Evolutionary conservation across 1,140 invertebrate genomes (phyloP).

Genomic region (Brachionus manjavacas): DNA sequence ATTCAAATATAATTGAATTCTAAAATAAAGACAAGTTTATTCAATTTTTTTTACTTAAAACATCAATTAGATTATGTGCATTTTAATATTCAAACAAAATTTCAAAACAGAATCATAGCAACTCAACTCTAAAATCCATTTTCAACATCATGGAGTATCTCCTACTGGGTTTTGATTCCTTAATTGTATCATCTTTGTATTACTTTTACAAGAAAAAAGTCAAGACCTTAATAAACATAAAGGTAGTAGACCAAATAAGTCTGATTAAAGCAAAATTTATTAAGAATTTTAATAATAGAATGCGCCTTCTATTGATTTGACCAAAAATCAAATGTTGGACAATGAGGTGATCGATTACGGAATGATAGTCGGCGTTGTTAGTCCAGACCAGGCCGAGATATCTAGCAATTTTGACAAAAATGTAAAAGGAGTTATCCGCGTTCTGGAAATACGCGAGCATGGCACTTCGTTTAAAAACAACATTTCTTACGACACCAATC

Average conservation of each 20-base stretch:
- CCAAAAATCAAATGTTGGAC: neutral
- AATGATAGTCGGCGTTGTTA: slow-evolving; percentile 12
- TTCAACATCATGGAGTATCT: slow-evolving; percentile 30
- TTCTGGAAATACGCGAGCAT: slow-evolving; percentile 8
- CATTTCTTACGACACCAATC: slow-evolving; percentile 1
- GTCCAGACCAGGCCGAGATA: neutral
- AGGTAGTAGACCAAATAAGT: neutral
- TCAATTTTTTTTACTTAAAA: neutral
- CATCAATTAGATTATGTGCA: neutral
- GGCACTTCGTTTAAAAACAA: slow-evolving; percentile 9
- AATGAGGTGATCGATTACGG: slow-evolving; percentile 22
- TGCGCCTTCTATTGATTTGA: neutral
- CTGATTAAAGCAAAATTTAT: neutral
- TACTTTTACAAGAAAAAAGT: slow-evolving; percentile 28
- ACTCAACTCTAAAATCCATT: neutral
- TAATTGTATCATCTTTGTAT: slow-evolving; percentile 21
- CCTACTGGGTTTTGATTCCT: slow-evolving; percentile 23
- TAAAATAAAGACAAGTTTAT: slow-evolving; percentile 25
- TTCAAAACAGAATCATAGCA: neutral
- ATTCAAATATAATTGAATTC: neutral
- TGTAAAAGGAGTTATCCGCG: slow-evolving; percentile 16
- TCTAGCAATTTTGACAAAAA: neutral
- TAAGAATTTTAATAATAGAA: neutral
- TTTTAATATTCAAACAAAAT: neutral
- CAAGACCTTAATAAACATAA: neutral